These are phyloP conservation scores for Halichoerus grypus DNA, from an alignment of 2,113 vertebrate genomes.

Conservation along the genomic window DNA sequence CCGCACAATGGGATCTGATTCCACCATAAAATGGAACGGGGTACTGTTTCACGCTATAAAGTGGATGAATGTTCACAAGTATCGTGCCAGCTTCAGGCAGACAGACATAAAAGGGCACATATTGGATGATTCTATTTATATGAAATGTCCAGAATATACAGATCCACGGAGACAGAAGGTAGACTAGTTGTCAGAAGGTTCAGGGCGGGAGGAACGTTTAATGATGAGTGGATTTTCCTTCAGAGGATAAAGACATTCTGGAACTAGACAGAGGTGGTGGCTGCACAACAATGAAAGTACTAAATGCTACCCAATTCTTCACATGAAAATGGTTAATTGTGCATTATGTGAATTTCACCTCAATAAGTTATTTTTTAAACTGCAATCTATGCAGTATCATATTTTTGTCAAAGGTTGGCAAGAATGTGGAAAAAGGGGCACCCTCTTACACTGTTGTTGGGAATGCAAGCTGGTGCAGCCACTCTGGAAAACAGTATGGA, in stretches of 20 bases:
- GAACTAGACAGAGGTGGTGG: neutral
- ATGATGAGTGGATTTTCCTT: neutral
- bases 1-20: too few species aligned
- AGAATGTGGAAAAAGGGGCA: too few species aligned
- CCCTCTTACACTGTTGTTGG: too few species aligned
- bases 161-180: accelerated
- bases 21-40: accelerated
- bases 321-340: neutral
- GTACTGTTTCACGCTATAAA: accelerated
- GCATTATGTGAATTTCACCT: neutral
- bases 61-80: accelerated
- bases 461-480: too few species aligned
- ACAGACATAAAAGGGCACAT: neutral
- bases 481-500: too few species aligned
- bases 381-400: neutral
- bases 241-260: neutral
- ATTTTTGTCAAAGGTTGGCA: neutral
- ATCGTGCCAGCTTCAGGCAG: neutral
- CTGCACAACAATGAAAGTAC: neutral
- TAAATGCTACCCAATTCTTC: neutral
- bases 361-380: neutral
- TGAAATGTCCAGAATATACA: accelerated
- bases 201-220: accelerated
- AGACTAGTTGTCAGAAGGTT: too few species aligned
- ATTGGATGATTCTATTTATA: accelerated